Percentiles rank a stretch among this genome's conserved stretches.
phyloP scores from a whole-genome alignment of 2,888 invertebrate genomes.

The Strigamia maritima region DNA sequence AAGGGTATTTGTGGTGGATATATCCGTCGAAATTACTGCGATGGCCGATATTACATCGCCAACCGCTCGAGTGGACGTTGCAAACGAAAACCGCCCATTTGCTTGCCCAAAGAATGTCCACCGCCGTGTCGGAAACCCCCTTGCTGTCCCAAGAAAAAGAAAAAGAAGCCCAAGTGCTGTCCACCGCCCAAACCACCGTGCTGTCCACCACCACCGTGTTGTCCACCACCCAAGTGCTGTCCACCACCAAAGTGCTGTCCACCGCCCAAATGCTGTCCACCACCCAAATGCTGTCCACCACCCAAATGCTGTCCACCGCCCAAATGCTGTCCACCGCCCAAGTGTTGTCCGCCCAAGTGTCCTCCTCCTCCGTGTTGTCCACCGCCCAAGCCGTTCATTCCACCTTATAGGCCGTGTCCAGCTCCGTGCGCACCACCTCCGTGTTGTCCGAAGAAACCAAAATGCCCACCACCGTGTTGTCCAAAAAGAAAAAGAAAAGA shows the following conservation, averaged over 20 bases:
- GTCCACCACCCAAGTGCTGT: not conserved
- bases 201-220: not conserved
- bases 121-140: not conserved
- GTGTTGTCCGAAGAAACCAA: not conserved
- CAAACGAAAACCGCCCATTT: not conserved
- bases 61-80: constrained; percentile 22
- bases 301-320: not conserved
- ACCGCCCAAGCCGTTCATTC: not conserved
- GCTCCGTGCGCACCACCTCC: too few species aligned
- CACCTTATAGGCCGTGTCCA: not conserved
- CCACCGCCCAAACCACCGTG: not conserved
- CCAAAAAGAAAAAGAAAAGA: not conserved
- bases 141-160: not conserved
- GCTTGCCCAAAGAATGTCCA: not conserved
- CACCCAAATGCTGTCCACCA: not conserved
- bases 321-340: not conserved
- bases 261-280: not conserved
- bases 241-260: not conserved
- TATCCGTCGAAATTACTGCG: constrained; percentile 23
- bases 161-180: not conserved
- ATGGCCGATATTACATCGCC: constrained; percentile 31
- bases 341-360: not conserved
- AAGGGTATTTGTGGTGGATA: not conserved
- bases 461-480: not conserved
- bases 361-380: not conserved